Conservation (phyloP, 37 sponge, comb jelly and placozoan species). For the Crambe crambe region DNA sequence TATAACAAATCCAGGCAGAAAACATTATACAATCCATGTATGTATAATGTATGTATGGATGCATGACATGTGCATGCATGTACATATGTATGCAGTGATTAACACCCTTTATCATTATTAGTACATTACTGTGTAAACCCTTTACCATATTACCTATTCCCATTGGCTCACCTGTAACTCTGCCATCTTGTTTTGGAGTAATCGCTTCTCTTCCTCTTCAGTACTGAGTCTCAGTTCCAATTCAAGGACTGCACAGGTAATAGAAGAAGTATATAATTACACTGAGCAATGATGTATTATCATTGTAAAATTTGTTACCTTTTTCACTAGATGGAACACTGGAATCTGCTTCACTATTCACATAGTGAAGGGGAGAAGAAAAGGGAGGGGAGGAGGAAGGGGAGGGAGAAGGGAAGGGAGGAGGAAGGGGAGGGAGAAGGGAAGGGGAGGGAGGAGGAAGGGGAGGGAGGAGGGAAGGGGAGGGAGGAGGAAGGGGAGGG, state of each 20-base stretch:
- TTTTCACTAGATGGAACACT: neutral
- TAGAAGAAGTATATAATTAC: neutral
- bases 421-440: neutral
- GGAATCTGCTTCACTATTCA: neutral
- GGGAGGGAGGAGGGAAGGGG: no score
- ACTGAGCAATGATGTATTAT: no score
- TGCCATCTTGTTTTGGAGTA: constrained; percentile 32
- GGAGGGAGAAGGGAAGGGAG: neutral
- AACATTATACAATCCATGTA: neutral
- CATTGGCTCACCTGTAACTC: constrained; percentile 32
- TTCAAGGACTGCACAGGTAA: constrained; percentile 14
- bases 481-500: no score
- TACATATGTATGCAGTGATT: no score
- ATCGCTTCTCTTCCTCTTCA: constrained; percentile 69
- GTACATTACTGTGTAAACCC: no score
- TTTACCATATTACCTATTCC: no score
- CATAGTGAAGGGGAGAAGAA: neutral
- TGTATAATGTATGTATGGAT: no score
- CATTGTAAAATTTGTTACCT: neutral
- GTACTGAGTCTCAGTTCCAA: constrained; percentile 52
- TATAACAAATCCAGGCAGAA: neutral
- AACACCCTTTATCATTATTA: no score
- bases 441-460: neutral
- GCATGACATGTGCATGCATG: no score
- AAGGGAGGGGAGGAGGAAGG: neutral